Conservation (phyloP, 1,140 invertebrate species). For the Hyposmocoma kahamanoa region DNA sequence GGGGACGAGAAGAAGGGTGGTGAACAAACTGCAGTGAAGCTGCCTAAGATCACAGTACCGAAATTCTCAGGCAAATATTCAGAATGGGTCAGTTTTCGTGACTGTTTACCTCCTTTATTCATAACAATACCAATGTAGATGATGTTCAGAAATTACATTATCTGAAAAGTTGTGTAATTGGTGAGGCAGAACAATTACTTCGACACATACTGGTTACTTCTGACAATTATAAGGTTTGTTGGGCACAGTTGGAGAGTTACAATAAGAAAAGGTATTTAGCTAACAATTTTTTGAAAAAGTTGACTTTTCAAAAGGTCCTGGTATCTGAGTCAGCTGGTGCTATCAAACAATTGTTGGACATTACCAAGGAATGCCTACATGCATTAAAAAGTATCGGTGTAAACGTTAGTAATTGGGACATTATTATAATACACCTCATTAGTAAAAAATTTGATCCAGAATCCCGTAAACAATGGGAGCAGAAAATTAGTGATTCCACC, state of each 20-base stretch:
- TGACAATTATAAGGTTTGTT: conserved; percentile 12
- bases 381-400: not conserved
- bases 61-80: too few relatives aligned
- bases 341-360: conserved; percentile 4
- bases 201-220: not conserved
- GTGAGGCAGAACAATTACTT: not conserved
- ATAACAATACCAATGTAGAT: not conserved
- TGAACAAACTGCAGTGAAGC: too few relatives aligned
- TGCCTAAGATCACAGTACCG: too few relatives aligned
- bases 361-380: conserved; percentile 2
- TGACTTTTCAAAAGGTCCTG: conserved; percentile 13
- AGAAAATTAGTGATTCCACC: conserved; percentile 1
- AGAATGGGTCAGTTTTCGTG: too few relatives aligned
- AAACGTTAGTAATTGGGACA: not conserved
- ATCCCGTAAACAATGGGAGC: conserved; percentile 17
- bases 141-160: not conserved
- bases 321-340: not conserved
- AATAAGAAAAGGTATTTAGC: conserved; percentile 21
- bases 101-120: not conserved
- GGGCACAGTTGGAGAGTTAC: conserved; percentile 14
- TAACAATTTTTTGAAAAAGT: conserved; percentile 18
- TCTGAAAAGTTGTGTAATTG: conserved; percentile 1
- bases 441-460: conserved; percentile 3
- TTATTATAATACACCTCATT: conserved; percentile 1
- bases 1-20: too few relatives aligned